Percentiles rank a stretch among this genome's conserved stretches.
Conservation (phyloP, 30 jellyfish, hydroid and myxozoan genomes). For the Pelagia noctiluca region DNA sequence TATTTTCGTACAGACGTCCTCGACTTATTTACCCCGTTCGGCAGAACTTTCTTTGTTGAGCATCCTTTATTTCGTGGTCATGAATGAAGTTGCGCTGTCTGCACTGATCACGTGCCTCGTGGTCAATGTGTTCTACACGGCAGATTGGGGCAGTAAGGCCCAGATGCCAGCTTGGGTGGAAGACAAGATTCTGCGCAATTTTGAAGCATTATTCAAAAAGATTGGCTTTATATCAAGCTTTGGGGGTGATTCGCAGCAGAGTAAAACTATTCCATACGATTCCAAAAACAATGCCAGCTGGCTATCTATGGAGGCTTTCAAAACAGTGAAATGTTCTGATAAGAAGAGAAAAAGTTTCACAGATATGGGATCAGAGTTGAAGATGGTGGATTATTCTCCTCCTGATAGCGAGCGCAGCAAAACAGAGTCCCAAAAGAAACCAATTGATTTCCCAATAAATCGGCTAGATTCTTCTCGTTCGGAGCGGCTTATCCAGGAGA, state of each 20-base stretch:
- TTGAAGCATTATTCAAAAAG: constrained; percentile 31
- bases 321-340: background rate
- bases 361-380: background rate
- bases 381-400: background rate
- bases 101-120: constrained; percentile 57
- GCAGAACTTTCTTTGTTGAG: constrained; percentile 61
- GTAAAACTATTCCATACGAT: background rate
- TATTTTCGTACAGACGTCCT: constrained; percentile 37
- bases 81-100: constrained; percentile 61
- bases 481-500: too few species aligned
- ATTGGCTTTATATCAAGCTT: constrained; percentile 32
- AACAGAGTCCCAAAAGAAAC: background rate
- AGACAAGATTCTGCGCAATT: constrained; percentile 24
- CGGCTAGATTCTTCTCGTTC: too few species aligned
- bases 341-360: background rate
- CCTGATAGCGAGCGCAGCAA: background rate
- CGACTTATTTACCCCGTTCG: constrained; percentile 51
- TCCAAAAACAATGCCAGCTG: background rate
- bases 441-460: too few species aligned
- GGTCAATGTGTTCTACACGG: constrained; percentile 45
- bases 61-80: constrained; percentile 45
- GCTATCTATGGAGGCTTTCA: background rate
- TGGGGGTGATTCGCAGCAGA: background rate
- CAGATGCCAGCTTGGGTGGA: constrained; percentile 63
- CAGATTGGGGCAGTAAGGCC: constrained; percentile 49